phyloP scores from a whole-genome alignment of 2,888 invertebrate species.

The Diarsia rubi region DNA sequence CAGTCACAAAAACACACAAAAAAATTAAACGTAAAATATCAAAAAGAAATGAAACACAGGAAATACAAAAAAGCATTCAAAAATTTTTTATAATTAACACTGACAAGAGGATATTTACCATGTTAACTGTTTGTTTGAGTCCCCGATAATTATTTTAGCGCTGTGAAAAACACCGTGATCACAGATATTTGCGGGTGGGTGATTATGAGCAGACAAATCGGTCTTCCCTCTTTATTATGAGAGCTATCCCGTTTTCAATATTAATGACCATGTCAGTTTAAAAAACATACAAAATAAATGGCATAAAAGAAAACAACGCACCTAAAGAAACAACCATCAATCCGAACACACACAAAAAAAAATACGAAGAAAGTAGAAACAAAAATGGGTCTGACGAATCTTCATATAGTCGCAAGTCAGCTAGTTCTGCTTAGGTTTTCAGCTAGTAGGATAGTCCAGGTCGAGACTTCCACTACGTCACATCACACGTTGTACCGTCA shows the following conservation, averaged over 20 bases:
- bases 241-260: too few relatives aligned
- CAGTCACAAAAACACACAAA: background rate
- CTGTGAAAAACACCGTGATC: too few relatives aligned
- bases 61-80: background rate
- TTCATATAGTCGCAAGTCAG: background rate
- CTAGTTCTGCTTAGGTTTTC: background rate
- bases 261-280: too few relatives aligned
- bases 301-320: background rate
- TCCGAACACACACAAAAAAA: background rate
- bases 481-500: slow-evolving; percentile 89
- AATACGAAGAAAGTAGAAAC: background rate
- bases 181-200: too few relatives aligned
- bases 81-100: too few relatives aligned
- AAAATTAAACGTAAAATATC: background rate
- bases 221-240: too few relatives aligned
- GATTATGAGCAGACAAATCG: too few relatives aligned
- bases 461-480: slow-evolving; percentile 90
- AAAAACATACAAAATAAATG: background rate
- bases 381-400: background rate
- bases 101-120: too few relatives aligned
- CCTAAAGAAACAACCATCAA: background rate
- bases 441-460: slow-evolving; percentile 73
- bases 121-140: too few relatives aligned
- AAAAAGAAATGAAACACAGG: background rate
- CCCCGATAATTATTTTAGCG: too few relatives aligned